Base-by-base conservation (phyloP, 2,113 vertebrate species). In the Indicator indicator region DNA sequence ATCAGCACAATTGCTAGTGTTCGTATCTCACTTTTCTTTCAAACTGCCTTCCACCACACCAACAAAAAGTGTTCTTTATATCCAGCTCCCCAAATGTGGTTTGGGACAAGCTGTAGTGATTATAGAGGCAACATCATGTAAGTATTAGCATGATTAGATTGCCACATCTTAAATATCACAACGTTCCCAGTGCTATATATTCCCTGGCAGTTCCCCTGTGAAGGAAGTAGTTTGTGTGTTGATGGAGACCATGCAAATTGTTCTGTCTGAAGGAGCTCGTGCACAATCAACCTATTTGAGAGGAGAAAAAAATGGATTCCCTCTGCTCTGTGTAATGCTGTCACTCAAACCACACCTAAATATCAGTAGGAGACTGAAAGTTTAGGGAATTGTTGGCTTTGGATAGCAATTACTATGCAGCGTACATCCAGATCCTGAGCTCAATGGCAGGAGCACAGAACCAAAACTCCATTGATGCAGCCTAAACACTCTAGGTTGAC, bases 211-310 rank as follows among this genome's bases (percentile, higher is more conserved):
- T 62, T 78, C 50, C 58, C 58, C 58, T 75, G 44, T 90, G 79
- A 95, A 74, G 94, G 89, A 95, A 91, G 76, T 88, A 93, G 90
- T n/a, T 94, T 93, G 67, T 90, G 58, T 84, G 89, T 82, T 93
- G 93, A 95, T 78, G 89, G 86, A 91, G 85, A 93, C 92, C 80
- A 93, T 74, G 74, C 88, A 95, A 93, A 84, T 96, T 93, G 80
- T 80, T 94, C 90, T 94, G 88, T 87, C 89, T 96, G 91, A 94
- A 96, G 85, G 56, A 93, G 38, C 58, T 78, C 91, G 95, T 95
- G 72, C 82, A 96, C 88, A 87, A 91, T 93, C 82, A 94, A 56
- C 56, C 30, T 79, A 63, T 69, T 58, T 81, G 78, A 75, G 88
- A 48, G 52, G 44, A 83, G 59, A 56, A 78, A 88, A 84, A 91